Evolutionary conservation across 2,888 invertebrate species (phyloP), one percentile per base, ranked within the genome.

Genomic region (Acanthosoma haemorrhoidale): DNA sequence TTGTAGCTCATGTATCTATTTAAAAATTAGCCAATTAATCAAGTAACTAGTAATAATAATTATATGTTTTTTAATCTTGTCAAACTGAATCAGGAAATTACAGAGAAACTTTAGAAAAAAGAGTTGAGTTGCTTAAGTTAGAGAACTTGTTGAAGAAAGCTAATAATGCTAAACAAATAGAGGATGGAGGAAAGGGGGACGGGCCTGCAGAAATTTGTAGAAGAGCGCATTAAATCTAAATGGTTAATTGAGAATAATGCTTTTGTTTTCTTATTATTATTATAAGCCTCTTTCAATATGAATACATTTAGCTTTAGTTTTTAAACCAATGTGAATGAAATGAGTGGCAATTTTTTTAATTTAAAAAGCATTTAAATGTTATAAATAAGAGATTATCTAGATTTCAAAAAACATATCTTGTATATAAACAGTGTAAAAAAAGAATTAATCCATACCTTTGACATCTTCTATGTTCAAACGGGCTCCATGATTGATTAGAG

Each of bases 361-460:
- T n/a, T n/a, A n/a, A n/a, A n/a, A n/a, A n/a, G n/a, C n/a, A n/a
- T n/a, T n/a, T n/a, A n/a, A n/a, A n/a, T n/a, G n/a, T n/a, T n/a
- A n/a, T n/a, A n/a, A n/a, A n/a, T n/a, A n/a, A n/a, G n/a, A n/a
- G n/a, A n/a, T n/a, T n/a, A n/a, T n/a, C n/a, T n/a, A n/a, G n/a
- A n/a, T n/a, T n/a, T n/a, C n/a, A n/a, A n/a, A n/a, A n/a, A n/a
- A n/a, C n/a, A n/a, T n/a, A n/a, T n/a, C n/a, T n/a, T n/a, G n/a
- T n/a, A n/a, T n/a, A n/a, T n/a, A n/a, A n/a, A n/a, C n/a, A n/a
- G n/a, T n/a, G n/a, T n/a, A n/a, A n/a, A n/a, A n/a, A n/a, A n/a
- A n/a, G n/a, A n/a, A n/a, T n/a, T n/a, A n/a, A 74, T 79, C 79
- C n/a, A 25, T 76, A 84, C 89, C 89, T 88, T 86, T 84, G 72